Evolutionary conservation across 2,797 vertebrate genomes (phyloP), one percentile per base, ranked within the genome.

Genomic region (Anguilla megastoma): DNA sequence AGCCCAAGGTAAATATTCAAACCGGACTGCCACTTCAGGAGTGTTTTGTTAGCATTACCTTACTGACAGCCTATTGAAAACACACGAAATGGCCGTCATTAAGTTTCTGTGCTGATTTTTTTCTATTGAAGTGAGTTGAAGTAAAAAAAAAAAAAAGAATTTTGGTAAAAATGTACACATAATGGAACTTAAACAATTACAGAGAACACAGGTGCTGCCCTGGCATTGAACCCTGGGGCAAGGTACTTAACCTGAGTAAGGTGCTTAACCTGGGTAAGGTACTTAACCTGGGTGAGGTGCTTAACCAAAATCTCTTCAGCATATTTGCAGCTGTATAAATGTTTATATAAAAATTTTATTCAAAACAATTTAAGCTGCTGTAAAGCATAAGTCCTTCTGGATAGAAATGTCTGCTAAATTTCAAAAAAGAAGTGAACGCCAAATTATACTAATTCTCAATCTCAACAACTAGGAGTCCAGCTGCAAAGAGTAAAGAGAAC

Each of bases 1-100:
- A 95, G 92, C 92, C 88, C 63, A 91, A 90, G 91, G 92, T 94
- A 94, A 95, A 95, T 92, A 94, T 91, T 90, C 91, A 92, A 87
- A 88, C 60, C 52, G 36, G 92, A 86, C 91, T 93, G 93, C 92
- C 93, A 94, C 92, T 91, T 91, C 83, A 84, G 88, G 89, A 82
- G 89, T 93, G 54, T 94, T 94, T 90, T 91, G 92, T 91, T 86
- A 12, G 87, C 86, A 90, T 87, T 66, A 89, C 90, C 92, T 92
- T 91, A 87, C 79, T 91, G 74, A 90, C 45, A 90, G 90, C 9
- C 90, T 90, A 91, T 94, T 93, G 88, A 87, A 94, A 94, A 94
- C 93, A 95, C 91, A 92, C 92, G 90, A 69, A 90, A 87, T 86
- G 89, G 52, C 91, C 71, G 8, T 58, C 90, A 89, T 80, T 89